These are phyloP conservation scores for Deilephila elpenor DNA, from an alignment of 2,888 invertebrate genomes.

Conservation along the genomic window DNA sequence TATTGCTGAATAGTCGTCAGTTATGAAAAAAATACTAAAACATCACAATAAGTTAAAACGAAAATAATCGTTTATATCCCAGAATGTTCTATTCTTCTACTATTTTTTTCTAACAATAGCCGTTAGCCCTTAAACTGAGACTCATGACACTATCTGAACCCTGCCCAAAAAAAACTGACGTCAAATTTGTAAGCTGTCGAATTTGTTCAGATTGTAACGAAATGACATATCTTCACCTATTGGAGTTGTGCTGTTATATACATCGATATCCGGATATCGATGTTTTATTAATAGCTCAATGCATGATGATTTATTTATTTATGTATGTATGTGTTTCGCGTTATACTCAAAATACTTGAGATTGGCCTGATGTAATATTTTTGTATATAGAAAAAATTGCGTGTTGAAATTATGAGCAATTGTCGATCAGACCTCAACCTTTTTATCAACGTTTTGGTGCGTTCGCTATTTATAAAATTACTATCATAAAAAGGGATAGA, in stretches of 20 bases:
- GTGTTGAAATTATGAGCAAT: background rate
- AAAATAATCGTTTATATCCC: too few relatives aligned
- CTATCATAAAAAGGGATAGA: too few relatives aligned
- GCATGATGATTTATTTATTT: too few relatives aligned
- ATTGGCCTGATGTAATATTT: too few relatives aligned
- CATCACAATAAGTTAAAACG: too few relatives aligned
- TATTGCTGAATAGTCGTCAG: too few relatives aligned
- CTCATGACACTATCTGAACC: constrained; percentile 18
- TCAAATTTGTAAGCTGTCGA: constrained; percentile 30
- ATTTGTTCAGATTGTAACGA: constrained; percentile 41
- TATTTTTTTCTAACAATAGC: background rate
- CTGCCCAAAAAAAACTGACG: constrained; percentile 8
- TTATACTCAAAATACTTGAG: too few relatives aligned
- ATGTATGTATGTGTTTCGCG: too few relatives aligned
- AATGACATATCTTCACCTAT: constrained; percentile 30
- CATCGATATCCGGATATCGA: constrained; percentile 26
- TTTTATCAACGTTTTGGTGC: too few relatives aligned
- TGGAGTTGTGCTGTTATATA: background rate
- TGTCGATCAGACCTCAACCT: background rate
- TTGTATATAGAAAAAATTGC: too few relatives aligned
- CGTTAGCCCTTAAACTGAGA: constrained; percentile 8
- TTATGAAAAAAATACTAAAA: too few relatives aligned
- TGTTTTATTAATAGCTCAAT: background rate
- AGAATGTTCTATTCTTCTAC: background rate
- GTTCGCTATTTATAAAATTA: background rate